Evolutionary conservation across 2,888 invertebrate genomes (phyloP), one percentile per base, ranked within the genome.

Genomic region (Ephialtes manifestator): DNA sequence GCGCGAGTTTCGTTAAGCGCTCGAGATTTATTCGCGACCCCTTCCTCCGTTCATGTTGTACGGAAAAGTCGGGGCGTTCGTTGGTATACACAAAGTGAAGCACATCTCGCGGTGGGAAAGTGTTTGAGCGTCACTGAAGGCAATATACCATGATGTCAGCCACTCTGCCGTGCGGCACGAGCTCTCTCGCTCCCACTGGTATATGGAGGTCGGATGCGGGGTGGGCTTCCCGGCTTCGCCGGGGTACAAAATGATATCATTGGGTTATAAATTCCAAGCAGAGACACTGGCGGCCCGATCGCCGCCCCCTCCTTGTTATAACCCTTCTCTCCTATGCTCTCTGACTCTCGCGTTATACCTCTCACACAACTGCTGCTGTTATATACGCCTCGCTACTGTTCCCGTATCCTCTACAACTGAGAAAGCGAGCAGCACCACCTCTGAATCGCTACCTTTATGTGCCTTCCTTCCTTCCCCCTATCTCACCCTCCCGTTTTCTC

Each of bases 211-310:
- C 35, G 68, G 28, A 58, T 77, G 65, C 88, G 90, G 90, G 92
- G 91, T 90, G 92, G 90, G 93, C 90, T 91, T 90, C 93, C 76
- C 70, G 68, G 92, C 91, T 93, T 91, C 89, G 89, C 90, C 88
- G 89, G 91, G 93, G 92, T 92, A 93, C 93, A 93, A 93, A 93
- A 93, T 93, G 93, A 93, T 93, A 93, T 93, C 93, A 93, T 93
- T 93, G 93, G 93, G 93, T 93, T 93, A 93, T 93, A 93, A 93
- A 93, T 93, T 93, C 91, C 92, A 90, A 92, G 91, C 92, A 92
- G 92, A 93, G 93, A 93, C 92, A 93, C 92, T 89, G 88, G 87
- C 90, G 89, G 90, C 90, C 91, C 90, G 92, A 93, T 92, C 92
- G 91, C 86, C 86, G 88, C 87, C 83, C 87, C 88, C 87, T 89